These are phyloP conservation scores for Allobates femoralis DNA, from an alignment of 2,797 vertebrate genomes.

Conservation along the genomic window DNA sequence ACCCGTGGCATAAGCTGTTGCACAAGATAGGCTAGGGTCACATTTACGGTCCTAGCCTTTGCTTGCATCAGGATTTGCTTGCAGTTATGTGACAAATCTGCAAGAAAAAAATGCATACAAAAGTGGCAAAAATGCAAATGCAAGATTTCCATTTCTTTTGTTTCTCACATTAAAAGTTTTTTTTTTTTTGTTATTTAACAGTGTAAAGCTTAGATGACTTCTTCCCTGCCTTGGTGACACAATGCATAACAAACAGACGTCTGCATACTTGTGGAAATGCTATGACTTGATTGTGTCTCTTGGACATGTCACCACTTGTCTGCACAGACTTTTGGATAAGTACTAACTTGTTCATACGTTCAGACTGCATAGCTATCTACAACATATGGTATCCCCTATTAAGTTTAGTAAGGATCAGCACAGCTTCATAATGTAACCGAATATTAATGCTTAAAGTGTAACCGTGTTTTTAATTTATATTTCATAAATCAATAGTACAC, in stretches of 20 bases:
- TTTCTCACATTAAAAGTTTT: not conserved
- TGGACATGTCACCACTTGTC: slow-evolving; percentile 51
- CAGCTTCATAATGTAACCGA: not conserved
- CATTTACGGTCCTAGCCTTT: too few relatives aligned
- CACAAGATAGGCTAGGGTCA: too few relatives aligned
- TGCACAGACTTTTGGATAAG: slow-evolving; percentile 26
- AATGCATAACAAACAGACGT: not conserved
- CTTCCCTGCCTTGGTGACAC: not conserved
- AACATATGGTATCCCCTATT: slow-evolving; percentile 10
- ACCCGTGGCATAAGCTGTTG: too few relatives aligned
- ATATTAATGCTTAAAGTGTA: not conserved
- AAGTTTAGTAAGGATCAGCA: not conserved
- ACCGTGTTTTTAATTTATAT: too few relatives aligned
- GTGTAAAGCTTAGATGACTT: not conserved
- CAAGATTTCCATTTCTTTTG: not conserved
- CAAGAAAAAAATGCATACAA: too few relatives aligned
- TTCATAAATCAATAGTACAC: too few relatives aligned
- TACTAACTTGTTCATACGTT: slow-evolving; percentile 23
- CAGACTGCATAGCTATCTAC: not conserved
- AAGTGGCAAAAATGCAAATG: too few relatives aligned
- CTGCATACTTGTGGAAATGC: slow-evolving; percentile 3
- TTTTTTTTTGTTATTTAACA: not conserved
- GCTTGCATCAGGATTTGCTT: too few relatives aligned
- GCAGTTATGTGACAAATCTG: too few relatives aligned
- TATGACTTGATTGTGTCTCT: not conserved